phyloP scores from a whole-genome alignment of 1,140 invertebrate genomes.

The Cyclina sinensis region DNA sequence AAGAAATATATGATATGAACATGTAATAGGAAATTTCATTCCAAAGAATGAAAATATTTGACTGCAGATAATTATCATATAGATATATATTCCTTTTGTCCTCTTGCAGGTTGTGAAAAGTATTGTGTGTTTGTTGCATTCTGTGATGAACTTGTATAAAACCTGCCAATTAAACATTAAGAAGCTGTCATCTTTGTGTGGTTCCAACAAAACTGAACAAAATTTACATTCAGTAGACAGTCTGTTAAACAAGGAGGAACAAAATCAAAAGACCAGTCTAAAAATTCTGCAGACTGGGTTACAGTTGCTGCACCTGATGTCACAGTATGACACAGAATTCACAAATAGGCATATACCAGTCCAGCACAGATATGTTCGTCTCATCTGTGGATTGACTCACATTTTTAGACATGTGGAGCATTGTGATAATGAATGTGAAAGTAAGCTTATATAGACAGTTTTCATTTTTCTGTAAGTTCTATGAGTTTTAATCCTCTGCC shows the following conservation, averaged over 20 bases:
- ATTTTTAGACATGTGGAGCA: slow-evolving; percentile 60
- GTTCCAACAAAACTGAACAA: background rate
- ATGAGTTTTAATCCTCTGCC: too few relatives aligned
- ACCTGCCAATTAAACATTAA: background rate
- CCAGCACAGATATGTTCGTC: slow-evolving; percentile 70
- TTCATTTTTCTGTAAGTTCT: too few relatives aligned
- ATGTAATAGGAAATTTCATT: too few relatives aligned
- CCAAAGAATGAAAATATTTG: too few relatives aligned
- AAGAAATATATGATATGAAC: too few relatives aligned
- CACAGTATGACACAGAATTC: slow-evolving; percentile 59
- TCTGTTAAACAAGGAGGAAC: background rate
- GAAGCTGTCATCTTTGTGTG: background rate
- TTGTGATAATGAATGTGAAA: slow-evolving; percentile 65
- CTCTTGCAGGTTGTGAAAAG: slow-evolving; percentile 64
- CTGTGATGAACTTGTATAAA: slow-evolving; percentile 60
- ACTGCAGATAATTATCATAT: too few relatives aligned
- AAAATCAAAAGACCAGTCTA: slow-evolving; percentile 26
- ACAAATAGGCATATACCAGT: slow-evolving; percentile 51
- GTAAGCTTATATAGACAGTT: too few relatives aligned
- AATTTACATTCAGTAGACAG: background rate
- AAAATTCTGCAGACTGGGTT: slow-evolving; percentile 60
- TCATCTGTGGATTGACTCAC: slow-evolving; percentile 66
- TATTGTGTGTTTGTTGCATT: slow-evolving; percentile 62
- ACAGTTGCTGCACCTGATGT: slow-evolving; percentile 68
- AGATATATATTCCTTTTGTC: background rate